phyloP scores from a whole-genome alignment of 1,140 invertebrate species.

The Drosophila pseudoananassae region DNA sequence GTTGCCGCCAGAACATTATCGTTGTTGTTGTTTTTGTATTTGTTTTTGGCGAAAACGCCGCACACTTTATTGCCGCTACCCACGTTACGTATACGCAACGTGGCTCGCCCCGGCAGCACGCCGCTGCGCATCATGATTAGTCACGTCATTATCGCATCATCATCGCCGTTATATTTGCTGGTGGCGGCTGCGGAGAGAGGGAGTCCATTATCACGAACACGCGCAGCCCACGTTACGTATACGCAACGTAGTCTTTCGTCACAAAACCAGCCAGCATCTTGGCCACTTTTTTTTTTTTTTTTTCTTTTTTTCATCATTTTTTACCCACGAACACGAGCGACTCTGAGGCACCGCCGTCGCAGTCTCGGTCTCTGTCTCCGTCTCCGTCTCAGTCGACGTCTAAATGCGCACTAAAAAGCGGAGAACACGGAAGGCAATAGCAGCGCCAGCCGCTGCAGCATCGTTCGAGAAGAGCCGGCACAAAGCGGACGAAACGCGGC shows the following conservation, averaged over 20 bases:
- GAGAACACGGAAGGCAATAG: constrained; percentile 20
- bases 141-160: constrained; percentile 25
- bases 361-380: constrained; percentile 43
- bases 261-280: neutral
- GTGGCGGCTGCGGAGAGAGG: constrained; percentile 2
- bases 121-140: constrained; percentile 8
- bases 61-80: neutral
- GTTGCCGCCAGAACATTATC: constrained; percentile 10
- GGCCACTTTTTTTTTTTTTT: constrained; percentile 11
- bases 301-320: neutral
- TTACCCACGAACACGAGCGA: constrained; percentile 58
- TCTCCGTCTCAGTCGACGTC: constrained; percentile 56
- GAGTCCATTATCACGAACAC: constrained; percentile 46
- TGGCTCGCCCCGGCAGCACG: constrained; percentile 14
- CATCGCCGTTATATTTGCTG: constrained; percentile 6
- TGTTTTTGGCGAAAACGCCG: constrained; percentile 2
- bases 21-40: constrained; percentile 16
- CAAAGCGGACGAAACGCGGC: constrained; percentile 44
- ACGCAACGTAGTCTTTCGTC: constrained; percentile 41
- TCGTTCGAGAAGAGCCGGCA: constrained; percentile 46
- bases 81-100: constrained; percentile 59
- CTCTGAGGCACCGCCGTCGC: constrained; percentile 32
- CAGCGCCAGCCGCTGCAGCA: neutral
- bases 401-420: constrained; percentile 77
- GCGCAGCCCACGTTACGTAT: constrained; percentile 64